phyloP scores from a whole-genome alignment of 2,888 invertebrate species.

The Xanthostigma xanthostigma region DNA sequence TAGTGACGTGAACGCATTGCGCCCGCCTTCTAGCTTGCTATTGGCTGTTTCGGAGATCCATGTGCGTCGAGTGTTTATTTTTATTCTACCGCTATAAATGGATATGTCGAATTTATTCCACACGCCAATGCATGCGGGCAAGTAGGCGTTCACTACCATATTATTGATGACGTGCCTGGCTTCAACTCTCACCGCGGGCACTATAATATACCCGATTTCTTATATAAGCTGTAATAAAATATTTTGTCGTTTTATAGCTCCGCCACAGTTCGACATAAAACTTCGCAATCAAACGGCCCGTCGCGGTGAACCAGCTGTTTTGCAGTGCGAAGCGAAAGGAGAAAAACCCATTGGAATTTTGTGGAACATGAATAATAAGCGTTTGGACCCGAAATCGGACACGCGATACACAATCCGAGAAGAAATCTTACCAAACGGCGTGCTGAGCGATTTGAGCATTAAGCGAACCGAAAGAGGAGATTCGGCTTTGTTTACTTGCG shows the following conservation, averaged over 20 bases:
- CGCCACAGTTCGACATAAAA: conserved; percentile 87
- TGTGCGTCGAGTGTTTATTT: too few species aligned
- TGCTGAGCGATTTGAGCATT: conserved; percentile 76
- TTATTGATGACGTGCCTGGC: too few species aligned
- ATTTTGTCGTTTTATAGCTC: conserved; percentile 41
- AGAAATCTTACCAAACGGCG: conserved; percentile 76
- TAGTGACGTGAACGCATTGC: too few species aligned
- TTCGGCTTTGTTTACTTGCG: conserved; percentile 80
- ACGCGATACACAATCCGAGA: conserved; percentile 75
- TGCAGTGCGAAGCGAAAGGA: conserved; percentile 86
- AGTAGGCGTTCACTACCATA: too few species aligned
- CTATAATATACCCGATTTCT: not conserved
- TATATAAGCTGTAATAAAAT: not conserved
- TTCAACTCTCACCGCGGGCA: too few species aligned
- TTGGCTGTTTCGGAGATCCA: too few species aligned
- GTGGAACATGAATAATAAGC: conserved; percentile 91
- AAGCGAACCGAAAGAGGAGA: conserved; percentile 79
- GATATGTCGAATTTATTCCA: too few species aligned
- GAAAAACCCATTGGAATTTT: conserved; percentile 89
- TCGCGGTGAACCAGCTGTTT: conserved; percentile 76
- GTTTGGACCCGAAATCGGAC: conserved; percentile 78
- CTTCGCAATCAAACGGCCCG: conserved; percentile 81
- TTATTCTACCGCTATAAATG: too few species aligned
- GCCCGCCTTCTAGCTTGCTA: too few species aligned
- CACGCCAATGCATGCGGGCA: too few species aligned